Evolutionary conservation across 2,888 invertebrate species (phyloP).

Genomic region (Diadromus collaris): DNA sequence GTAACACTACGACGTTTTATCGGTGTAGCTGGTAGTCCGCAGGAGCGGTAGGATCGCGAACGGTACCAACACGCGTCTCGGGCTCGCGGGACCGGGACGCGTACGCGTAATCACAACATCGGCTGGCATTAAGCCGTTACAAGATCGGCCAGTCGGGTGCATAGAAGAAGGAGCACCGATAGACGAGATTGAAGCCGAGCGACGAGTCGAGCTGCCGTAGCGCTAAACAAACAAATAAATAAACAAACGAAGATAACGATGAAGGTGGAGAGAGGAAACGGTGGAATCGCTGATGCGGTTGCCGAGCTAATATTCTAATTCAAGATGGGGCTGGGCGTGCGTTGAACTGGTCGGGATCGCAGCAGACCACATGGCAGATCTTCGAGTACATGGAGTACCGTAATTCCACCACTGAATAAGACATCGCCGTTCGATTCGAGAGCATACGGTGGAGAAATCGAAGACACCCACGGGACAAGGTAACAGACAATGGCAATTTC

Average conservation of each 20-base stretch:
- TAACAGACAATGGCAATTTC: conserved; percentile 1
- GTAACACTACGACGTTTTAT: conserved; percentile 51
- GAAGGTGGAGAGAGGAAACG: conserved; percentile 58
- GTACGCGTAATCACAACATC: conserved; percentile 66
- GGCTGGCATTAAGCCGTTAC: conserved; percentile 69
- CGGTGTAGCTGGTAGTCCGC: conserved; percentile 34
- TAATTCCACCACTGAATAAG: conserved; percentile 55
- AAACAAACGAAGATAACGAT: conserved; percentile 44
- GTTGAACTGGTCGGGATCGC: conserved; percentile 70
- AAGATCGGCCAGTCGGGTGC: conserved; percentile 45
- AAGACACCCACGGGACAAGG: background rate
- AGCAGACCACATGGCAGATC: conserved; percentile 41
- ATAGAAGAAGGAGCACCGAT: conserved; percentile 12
- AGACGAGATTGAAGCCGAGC: conserved; percentile 45
- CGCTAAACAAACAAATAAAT: conserved; percentile 42
- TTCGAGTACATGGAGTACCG: conserved; percentile 50
- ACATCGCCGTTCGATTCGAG: conserved; percentile 41
- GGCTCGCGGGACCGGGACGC: conserved; percentile 30
- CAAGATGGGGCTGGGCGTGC: conserved; percentile 74
- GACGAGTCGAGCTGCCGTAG: conserved; percentile 32
- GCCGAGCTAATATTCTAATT: conserved; percentile 75
- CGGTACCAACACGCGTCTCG: conserved; percentile 22
- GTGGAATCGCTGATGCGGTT: conserved; percentile 66
- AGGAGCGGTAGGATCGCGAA: conserved; percentile 1
- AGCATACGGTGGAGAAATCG: background rate